phyloP scores from a whole-genome alignment of 2,888 invertebrate species.

The Drosophila phalerata region DNA sequence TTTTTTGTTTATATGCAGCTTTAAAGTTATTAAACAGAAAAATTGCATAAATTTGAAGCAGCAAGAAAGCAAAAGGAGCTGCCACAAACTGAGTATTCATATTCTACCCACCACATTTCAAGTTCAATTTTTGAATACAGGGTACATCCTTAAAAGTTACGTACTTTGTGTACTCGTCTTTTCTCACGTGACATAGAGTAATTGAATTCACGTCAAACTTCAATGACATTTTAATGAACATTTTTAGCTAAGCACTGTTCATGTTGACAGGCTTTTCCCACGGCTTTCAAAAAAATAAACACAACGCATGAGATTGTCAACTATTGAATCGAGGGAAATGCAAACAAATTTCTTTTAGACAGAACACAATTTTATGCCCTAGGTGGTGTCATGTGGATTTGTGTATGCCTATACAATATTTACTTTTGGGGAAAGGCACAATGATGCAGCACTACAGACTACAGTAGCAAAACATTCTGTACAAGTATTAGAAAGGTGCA shows the following conservation, averaged over 20 bases:
- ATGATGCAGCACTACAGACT: not conserved
- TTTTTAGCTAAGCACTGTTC: conserved; percentile 29
- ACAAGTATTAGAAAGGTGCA: not conserved
- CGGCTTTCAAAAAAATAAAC: conserved; percentile 24
- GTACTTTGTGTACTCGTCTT: conserved; percentile 1
- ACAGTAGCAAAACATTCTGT: not conserved
- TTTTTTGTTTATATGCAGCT: too few species aligned
- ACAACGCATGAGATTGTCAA: conserved; percentile 15
- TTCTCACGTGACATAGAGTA: conserved; percentile 21
- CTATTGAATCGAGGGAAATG: conserved; percentile 3
- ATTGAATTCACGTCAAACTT: conserved; percentile 45
- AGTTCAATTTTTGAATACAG: not conserved
- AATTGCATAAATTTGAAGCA: not conserved
- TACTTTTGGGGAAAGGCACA: conserved; percentile 2
- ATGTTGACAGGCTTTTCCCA: conserved; percentile 7
- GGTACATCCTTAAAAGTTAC: conserved; percentile 3
- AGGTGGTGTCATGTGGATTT: not conserved
- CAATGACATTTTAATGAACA: conserved; percentile 62
- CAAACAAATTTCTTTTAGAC: conserved; percentile 15
- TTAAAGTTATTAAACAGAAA: not conserved
- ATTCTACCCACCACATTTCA: not conserved
- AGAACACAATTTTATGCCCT: conserved; percentile 2
- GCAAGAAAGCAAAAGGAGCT: not conserved
- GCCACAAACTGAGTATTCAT: not conserved
- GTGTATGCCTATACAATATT: conserved; percentile 6